Evolutionary conservation across 2,113 vertebrate species (phyloP), one percentile per base, ranked within the genome.

Genomic region (Callaeas wilsoni): DNA sequence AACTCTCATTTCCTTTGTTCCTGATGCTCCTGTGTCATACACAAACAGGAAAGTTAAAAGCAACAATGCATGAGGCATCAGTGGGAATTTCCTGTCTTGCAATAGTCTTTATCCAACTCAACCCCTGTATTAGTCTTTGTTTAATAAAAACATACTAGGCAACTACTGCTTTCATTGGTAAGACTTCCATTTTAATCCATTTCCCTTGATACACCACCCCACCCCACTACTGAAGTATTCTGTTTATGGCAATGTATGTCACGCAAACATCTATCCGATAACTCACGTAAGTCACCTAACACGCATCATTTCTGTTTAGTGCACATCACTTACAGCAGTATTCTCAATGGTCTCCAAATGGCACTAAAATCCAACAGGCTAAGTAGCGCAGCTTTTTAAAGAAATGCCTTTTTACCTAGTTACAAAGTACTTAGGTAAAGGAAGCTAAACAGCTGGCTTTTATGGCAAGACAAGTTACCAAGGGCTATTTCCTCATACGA

Each of bases 41-140:
- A 49, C 22, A 69, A 91, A 67, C 1, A 4, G 69, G 35, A 87
- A 87, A 22, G 16, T 76, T 60, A 80, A 77, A 95, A 93, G 64
- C 50, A 88, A 62, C 57, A 60, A 73, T 22, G 42, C 22, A 69
- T 93, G 85, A 96, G 46, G 55, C 88, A 96, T 76, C 83, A 92
- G 46, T 83, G 90, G 92, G 88, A 94, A 96, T 77, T 97, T 95
- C 92, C 96, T 90, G 75, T 50, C 67, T 93, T 73, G 69, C 32
- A 85, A 41, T 10, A 68, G 32, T 30, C 27, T 60, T 65, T 26
- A 67, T 56, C 35, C 78, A 90, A 32, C 57, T 73, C 37, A 85
- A 33, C 5, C 20, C 16, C 13, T 13, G 14, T 81, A 19, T 81
- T 78, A 76, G 56, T 46, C 63, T 86, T 53, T 35, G 32, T 49